Evolutionary conservation across 1,140 invertebrate genomes (phyloP).

Genomic region (Lepidotrigona ventralis): DNA sequence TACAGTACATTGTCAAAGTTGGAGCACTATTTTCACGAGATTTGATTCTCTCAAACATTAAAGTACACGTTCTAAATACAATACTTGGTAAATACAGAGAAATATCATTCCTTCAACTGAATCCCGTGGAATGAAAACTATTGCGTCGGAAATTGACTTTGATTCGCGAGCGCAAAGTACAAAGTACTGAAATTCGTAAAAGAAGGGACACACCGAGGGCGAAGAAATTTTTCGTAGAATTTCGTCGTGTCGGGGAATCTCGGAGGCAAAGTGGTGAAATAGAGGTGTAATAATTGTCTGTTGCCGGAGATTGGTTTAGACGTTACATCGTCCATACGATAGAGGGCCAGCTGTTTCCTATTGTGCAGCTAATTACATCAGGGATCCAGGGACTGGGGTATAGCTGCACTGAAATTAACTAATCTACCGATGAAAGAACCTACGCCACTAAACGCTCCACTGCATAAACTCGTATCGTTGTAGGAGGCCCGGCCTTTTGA

Average conservation of each 20-base stretch:
- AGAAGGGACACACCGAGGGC: neutral
- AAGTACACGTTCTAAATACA: neutral
- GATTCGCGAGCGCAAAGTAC: neutral
- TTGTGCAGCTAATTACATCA: constrained; percentile 73
- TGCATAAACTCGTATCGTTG: constrained; percentile 47
- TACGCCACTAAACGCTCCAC: constrained; percentile 51
- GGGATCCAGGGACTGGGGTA: constrained; percentile 65
- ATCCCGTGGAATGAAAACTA: neutral
- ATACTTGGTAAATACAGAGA: no score
- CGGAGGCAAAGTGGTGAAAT: constrained; percentile 45
- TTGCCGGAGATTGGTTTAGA: constrained; percentile 68
- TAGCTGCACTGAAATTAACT: constrained; percentile 70
- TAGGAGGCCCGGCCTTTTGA: constrained; percentile 18
- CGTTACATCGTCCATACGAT: constrained; percentile 64
- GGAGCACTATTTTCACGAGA: neutral
- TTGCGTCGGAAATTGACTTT: neutral
- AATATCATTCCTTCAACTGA: neutral
- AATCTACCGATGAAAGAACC: constrained; percentile 71
- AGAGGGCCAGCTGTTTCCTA: constrained; percentile 70
- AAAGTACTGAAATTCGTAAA: neutral
- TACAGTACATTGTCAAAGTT: neutral
- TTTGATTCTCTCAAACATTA: neutral
- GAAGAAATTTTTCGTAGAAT: neutral
- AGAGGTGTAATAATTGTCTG: constrained; percentile 69
- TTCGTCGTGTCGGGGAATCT: constrained; percentile 7